Conservation (phyloP, 30 jellyfish, hydroid and myxozoan species). For the Pseudorhiza aurosa region DNA sequence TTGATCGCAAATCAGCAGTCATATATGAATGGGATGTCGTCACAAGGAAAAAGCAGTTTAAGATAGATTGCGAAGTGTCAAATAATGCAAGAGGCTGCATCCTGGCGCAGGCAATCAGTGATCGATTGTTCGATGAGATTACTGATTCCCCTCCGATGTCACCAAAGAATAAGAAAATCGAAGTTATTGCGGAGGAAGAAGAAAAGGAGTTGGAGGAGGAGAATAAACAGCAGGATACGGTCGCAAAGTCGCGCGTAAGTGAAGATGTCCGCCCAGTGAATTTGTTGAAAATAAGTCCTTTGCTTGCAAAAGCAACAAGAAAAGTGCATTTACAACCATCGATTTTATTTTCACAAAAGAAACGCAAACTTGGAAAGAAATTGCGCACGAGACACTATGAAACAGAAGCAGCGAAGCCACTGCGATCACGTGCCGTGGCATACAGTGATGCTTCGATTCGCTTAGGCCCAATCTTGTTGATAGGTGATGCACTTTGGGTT, state of each 20-base stretch:
- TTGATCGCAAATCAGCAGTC: slow-evolving; percentile 63
- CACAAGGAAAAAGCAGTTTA: slow-evolving; percentile 36
- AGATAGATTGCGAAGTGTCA: slow-evolving; percentile 65
- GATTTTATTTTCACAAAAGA: slow-evolving; percentile 43
- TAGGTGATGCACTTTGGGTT: slow-evolving; percentile 73
- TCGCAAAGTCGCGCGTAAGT: too few species aligned
- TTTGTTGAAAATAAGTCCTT: slow-evolving; percentile 26
- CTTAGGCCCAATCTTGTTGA: slow-evolving; percentile 36
- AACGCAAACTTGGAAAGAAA: slow-evolving; percentile 11
- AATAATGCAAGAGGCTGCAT: slow-evolving; percentile 18
- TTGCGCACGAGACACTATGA: slow-evolving; percentile 8
- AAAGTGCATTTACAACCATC: slow-evolving; percentile 63
- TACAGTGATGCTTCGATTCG: slow-evolving; percentile 29
- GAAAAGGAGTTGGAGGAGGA: not conserved
- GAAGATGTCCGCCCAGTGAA: not conserved
- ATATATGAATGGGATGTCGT: slow-evolving; percentile 86
- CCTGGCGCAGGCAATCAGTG: slow-evolving; percentile 39
- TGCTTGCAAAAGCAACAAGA: slow-evolving; percentile 13
- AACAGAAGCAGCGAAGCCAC: not conserved
- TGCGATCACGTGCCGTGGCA: slow-evolving; percentile 80
- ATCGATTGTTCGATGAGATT: slow-evolving; percentile 11
- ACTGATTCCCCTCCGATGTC: slow-evolving; percentile 43
- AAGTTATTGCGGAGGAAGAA: not conserved
- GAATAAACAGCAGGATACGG: not conserved
- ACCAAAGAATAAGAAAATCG: not conserved